Conservation (phyloP, 2,888 invertebrate species). For the Morpho achilles region DNA sequence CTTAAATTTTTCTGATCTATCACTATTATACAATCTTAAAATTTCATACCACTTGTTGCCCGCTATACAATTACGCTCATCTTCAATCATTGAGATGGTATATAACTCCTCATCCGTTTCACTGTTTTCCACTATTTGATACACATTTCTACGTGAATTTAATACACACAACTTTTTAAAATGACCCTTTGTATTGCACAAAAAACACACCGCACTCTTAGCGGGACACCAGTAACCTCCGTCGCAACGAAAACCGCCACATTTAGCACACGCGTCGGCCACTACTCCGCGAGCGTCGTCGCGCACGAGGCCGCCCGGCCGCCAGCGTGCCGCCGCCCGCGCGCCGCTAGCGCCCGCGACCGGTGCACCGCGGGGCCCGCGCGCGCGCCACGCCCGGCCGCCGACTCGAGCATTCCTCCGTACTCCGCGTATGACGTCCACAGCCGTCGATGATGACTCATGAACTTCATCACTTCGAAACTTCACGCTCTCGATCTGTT, state of each 20-base stretch:
- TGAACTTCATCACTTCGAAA: too few relatives aligned
- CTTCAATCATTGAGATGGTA: background rate
- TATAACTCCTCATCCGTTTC: background rate
- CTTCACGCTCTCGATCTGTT: background rate
- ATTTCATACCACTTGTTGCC: conserved; percentile 14
- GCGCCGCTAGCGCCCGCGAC: background rate
- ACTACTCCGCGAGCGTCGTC: background rate
- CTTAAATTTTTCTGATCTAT: conserved; percentile 16
- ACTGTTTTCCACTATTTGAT: background rate
- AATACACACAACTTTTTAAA: background rate
- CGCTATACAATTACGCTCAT: background rate
- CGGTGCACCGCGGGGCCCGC: background rate
- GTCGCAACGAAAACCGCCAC: background rate
- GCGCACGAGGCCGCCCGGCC: background rate
- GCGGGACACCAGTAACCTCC: conserved; percentile 3
- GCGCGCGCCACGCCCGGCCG: background rate
- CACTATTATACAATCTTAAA: conserved; percentile 10
- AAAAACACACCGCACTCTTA: background rate
- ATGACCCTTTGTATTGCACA: background rate
- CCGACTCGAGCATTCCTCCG: background rate
- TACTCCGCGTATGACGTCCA: background rate
- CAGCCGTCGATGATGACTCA: background rate
- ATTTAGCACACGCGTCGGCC: background rate
- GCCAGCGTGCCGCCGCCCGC: background rate
- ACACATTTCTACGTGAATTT: background rate